These are phyloP conservation scores for Thymelicus lineola DNA, from an alignment of 2,888 invertebrate species.

Conservation along the genomic window DNA sequence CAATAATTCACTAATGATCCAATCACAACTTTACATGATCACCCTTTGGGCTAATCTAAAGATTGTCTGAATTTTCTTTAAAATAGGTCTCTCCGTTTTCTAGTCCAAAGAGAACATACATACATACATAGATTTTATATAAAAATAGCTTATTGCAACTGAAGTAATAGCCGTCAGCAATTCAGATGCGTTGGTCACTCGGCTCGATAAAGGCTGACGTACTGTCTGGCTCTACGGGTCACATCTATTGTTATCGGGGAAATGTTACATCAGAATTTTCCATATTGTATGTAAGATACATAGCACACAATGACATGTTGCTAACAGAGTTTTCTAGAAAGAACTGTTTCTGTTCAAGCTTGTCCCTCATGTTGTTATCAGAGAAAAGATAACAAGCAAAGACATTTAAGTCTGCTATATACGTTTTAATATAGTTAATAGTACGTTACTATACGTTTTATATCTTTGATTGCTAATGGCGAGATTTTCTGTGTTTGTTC, in stretches of 20 bases:
- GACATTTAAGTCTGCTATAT: not conserved
- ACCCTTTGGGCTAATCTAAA: no score
- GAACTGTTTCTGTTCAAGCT: no score
- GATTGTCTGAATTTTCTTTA: no score
- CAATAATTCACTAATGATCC: no score
- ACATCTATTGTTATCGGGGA: slow-evolving; percentile 41
- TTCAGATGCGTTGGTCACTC: not conserved
- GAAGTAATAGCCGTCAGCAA: not conserved
- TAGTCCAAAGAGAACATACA: no score
- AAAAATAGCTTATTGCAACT: not conserved
- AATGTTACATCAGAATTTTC: slow-evolving; percentile 45
- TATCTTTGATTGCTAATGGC: not conserved
- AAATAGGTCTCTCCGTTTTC: no score
- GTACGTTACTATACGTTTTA: not conserved
- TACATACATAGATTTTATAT: no score
- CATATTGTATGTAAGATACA: slow-evolving; percentile 6
- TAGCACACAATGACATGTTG: not conserved
- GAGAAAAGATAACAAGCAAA: not conserved
- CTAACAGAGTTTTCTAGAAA: not conserved
- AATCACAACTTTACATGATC: no score
- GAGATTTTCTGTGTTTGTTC: not conserved
- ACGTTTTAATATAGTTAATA: no score
- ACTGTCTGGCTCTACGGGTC: slow-evolving; percentile 6
- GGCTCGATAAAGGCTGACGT: slow-evolving; percentile 20
- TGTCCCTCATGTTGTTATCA: not conserved